Base-by-base conservation (phyloP, 2,888 invertebrate species). In the Piscicola geometra region DNA sequence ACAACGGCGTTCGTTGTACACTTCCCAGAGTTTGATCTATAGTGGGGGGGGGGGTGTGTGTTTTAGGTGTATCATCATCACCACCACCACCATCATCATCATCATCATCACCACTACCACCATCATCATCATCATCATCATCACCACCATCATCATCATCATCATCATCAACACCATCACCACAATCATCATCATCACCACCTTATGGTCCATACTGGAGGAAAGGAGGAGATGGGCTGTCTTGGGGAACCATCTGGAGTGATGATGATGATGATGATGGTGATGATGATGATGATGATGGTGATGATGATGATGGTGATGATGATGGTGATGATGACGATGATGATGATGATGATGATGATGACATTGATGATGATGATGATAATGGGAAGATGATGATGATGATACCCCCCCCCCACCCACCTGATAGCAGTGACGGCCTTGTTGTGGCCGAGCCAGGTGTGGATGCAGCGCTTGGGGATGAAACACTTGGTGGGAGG, bases 361-460 rank as follows among this genome's bases (percentile, higher is more conserved):
- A 86, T 80, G 1, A 84, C 82, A 74, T 82, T 80, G 74, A 85
- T 82, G 71, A 82, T 28, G 83, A 83, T 50, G 82, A 81, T 5
- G 73, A 84, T 83, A 80, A 66, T 25, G 83, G 83, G 77, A 85
- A 83, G 21, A 84, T 83, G 41, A 85, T 79, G 5, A 83, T 83
- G 12, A 83, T 79, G 3, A 84, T 84, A n/a, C 82, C 82, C 80
- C n/a, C n/a, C n/a, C n/a, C n/a, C n/a, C n/a, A n/a, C 60, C 5
- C 60, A 56, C 64, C 60, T 73, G 78, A 94, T 93, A 0, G 93
- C 92, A 0, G 97, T 92, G 81, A 99, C 91, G 69, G 96, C 96
- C 86, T 98, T 98, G 32, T 93, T 93, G 87, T 99, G 99, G 0
- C 98, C 98, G 79, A 92, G 90, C 95, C 96, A 98, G 0, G 94